A percentile compares a stretch with the other conserved stretches of the same genome.
Conservation (phyloP, 2,113 vertebrate genomes). For the Dromaius novaehollandiae region DNA sequence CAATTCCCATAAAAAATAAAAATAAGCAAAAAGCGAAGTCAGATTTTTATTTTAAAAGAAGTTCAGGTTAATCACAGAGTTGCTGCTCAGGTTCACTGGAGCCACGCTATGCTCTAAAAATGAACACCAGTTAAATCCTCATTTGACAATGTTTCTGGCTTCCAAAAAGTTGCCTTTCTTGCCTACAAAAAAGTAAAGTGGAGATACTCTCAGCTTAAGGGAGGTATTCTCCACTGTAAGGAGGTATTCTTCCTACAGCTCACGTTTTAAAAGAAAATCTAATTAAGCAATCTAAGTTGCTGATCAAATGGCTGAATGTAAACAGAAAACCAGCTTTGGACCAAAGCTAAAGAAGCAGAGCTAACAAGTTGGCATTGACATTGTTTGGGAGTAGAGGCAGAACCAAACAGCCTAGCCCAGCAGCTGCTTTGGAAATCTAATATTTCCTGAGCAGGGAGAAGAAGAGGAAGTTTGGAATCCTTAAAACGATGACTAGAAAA, state of each 20-base stretch:
- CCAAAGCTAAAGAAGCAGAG: slow-evolving; percentile 33
- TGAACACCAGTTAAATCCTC: neutral
- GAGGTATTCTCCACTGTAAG: neutral
- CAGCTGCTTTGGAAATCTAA: slow-evolving; percentile 36
- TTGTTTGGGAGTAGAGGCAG: slow-evolving; percentile 31
- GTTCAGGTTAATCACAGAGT: neutral
- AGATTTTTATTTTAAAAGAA: neutral
- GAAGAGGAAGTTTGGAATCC: slow-evolving; percentile 26
- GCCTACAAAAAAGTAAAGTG: neutral
- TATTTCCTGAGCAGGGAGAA: slow-evolving; percentile 53
- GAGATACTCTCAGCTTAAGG: neutral
- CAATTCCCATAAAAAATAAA: neutral
- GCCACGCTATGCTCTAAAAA: neutral
- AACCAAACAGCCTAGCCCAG: slow-evolving; percentile 61
- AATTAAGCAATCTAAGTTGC: neutral
- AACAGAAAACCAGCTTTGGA: slow-evolving; percentile 50
- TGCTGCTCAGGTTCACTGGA: neutral
- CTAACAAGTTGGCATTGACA: slow-evolving; percentile 41
- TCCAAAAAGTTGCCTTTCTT: neutral
- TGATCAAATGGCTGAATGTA: slow-evolving; percentile 48
- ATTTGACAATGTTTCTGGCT: neutral
- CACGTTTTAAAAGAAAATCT: slow-evolving; percentile 5
- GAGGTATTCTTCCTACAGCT: neutral
- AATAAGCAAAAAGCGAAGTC: neutral
- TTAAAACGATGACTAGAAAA: slow-evolving; percentile 22